Evolutionary conservation across 1,140 invertebrate species (phyloP), one percentile per base, ranked within the genome.

Genomic region (Chironomus striatipennis): DNA sequence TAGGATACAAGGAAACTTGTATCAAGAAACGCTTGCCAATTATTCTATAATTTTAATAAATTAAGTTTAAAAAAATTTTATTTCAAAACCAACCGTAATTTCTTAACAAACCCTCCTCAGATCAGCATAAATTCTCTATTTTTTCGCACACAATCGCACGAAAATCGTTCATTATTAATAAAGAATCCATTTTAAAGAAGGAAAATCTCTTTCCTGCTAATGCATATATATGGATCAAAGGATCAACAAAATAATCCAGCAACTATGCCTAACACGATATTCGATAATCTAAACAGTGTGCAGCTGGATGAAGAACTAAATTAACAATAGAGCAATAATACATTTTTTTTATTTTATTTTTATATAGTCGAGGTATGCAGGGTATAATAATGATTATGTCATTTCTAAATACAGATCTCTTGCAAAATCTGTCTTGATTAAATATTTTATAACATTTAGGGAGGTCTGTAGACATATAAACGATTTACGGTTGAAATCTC

Each of bases 261-360:
- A 57, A 57, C 47, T 57, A n/a, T n/a, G 47, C 47, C n/a, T 57
- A 57, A 57, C 47, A 57, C 47, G 47, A 57, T 57, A 57, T 57
- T n/a, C 47, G 47, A 57, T 57, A 57, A 57, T 57, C 47, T 57
- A 57, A 57, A 47, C 8, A 57, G n/a, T 57, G 5, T 15, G 47
- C 47, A 57, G 47, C 47, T 57, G 47, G 8, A 57, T 57, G 47
- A 57, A 57, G 43, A 34, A 34, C 12, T 15, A n/a, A 57, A 57
- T 57, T n/a, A 57, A 15, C 47, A 57, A 15, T 57, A 57, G 9
- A 57, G 47, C 9, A 47, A 47, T 12, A 57, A 10, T n/a, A 57
- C 12, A 34, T 34, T 34, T 34, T 34, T 34, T 2, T 34, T 34
- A 2, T 34, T 34, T 34, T 34, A 34, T 34, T 34, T 34, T 34